Evolutionary conservation across 2,113 vertebrate species (phyloP).

Genomic region (Zosterops hypoxanthus): DNA sequence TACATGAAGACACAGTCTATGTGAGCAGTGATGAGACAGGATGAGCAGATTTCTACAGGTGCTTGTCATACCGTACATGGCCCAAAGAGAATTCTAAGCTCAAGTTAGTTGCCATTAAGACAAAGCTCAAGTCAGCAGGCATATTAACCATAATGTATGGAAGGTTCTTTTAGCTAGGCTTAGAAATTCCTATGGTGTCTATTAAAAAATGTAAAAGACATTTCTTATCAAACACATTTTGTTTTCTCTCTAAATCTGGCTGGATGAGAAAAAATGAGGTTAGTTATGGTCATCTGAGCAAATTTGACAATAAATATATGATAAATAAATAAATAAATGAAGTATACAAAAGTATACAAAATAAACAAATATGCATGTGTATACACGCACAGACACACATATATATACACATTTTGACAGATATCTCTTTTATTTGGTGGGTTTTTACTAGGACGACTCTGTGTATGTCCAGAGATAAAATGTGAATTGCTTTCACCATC

Average conservation of each 20-base stretch:
- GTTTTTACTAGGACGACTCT: neutral
- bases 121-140: neutral
- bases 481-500: neutral
- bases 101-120: neutral
- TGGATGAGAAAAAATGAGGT: neutral
- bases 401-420: neutral
- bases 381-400: rapidly evolving
- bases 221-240: neutral
- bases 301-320: neutral
- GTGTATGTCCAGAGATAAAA: neutral
- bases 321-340: neutral
- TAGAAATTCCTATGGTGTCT: neutral
- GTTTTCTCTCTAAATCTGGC: neutral
- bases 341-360: no score
- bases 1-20: neutral
- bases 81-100: neutral
- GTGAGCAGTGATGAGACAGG: neutral
- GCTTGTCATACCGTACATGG: neutral
- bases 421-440: neutral
- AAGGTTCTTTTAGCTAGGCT: neutral
- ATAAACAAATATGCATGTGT: rapidly evolving
- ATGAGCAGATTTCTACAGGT: neutral
- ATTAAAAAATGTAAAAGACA: neutral
- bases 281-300: neutral
- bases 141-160: neutral